These are phyloP conservation scores for Bungarus multicinctus DNA, from an alignment of 2,113 vertebrate genomes.

Conservation along the genomic window DNA sequence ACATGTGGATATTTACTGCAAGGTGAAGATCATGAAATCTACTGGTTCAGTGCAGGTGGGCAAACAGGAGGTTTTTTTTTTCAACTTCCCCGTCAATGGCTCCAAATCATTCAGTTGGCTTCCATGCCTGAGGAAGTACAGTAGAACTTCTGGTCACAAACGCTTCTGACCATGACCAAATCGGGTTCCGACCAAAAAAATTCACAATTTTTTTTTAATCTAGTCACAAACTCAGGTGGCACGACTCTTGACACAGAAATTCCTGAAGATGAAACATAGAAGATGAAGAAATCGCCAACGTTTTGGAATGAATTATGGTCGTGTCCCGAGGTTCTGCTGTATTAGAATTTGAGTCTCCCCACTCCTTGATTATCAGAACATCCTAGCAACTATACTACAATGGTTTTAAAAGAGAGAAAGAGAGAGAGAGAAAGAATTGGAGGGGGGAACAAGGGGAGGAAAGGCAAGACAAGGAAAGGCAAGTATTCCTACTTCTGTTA, in stretches of 20 bases:
- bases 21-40: neutral
- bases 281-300: too few species aligned
- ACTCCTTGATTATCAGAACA: neutral
- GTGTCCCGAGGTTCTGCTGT: too few species aligned
- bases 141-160: too few species aligned
- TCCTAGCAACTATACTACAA: neutral
- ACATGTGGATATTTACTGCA: neutral
- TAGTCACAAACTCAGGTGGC: too few species aligned
- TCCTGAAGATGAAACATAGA: too few species aligned
- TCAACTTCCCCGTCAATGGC: neutral
- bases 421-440: neutral
- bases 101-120: neutral
- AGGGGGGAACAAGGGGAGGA: fast-evolving
- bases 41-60: neutral
- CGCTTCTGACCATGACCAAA: too few species aligned
- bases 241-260: too few species aligned
- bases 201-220: too few species aligned
- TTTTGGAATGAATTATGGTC: too few species aligned
- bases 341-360: neutral
- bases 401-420: neutral
- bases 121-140: neutral
- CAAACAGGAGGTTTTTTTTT: neutral
- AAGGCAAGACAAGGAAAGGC: neutral
- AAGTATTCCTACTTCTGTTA: neutral
- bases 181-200: too few species aligned